Conservation (phyloP, 1,140 invertebrate species). For the Euwallacea similis region DNA sequence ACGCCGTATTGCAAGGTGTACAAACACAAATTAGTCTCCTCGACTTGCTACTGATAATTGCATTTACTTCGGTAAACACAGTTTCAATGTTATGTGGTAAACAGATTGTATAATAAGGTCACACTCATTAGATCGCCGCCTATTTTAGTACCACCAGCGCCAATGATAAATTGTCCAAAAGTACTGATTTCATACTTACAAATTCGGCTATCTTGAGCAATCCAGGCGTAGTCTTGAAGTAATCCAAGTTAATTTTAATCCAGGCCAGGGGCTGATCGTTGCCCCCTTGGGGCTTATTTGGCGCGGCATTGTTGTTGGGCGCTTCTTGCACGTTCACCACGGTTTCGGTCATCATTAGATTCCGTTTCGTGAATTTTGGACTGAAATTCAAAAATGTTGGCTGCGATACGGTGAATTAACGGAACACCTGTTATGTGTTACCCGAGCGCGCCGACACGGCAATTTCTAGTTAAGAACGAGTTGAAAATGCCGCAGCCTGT, state of each 20-base stretch:
- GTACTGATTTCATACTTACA: slow-evolving; percentile 58
- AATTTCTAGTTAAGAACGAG: slow-evolving; percentile 16
- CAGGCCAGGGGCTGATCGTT: slow-evolving; percentile 59
- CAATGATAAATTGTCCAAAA: background rate
- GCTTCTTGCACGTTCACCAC: slow-evolving; percentile 64
- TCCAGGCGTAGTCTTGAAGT: slow-evolving; percentile 70
- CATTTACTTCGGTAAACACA: slow-evolving; percentile 18
- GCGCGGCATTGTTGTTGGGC: slow-evolving; percentile 57
- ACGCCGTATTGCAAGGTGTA: no score
- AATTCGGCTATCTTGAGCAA: slow-evolving; percentile 73
- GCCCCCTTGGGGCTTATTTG: slow-evolving; percentile 52
- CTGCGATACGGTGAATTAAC: background rate
- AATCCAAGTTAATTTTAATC: slow-evolving; percentile 75
- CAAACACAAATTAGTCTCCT: no score
- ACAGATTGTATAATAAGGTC: slow-evolving; percentile 25
- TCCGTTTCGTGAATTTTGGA: background rate
- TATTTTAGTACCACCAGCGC: background rate
- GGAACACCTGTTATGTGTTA: slow-evolving; percentile 27
- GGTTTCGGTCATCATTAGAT: slow-evolving; percentile 66
- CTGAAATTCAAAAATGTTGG: slow-evolving; percentile 6
- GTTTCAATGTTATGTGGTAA: slow-evolving; percentile 7
- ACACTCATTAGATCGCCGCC: background rate
- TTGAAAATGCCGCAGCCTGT: slow-evolving; percentile 13
- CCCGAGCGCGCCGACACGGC: slow-evolving; percentile 10
- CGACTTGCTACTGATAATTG: background rate